Conservation (phyloP, 2,888 invertebrate genomes). For the Drosophila antonietae region DNA sequence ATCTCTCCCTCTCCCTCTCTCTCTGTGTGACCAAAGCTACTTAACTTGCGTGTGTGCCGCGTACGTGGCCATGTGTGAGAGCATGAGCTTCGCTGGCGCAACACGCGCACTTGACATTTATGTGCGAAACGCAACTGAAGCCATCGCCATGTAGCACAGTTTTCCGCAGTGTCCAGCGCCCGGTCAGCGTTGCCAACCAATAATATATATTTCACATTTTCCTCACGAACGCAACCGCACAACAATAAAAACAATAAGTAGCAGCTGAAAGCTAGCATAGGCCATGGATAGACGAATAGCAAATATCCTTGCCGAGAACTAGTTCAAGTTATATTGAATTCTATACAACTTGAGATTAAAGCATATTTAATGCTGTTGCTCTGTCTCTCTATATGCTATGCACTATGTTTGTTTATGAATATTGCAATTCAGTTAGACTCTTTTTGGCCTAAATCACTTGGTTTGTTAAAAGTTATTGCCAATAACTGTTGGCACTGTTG, state of each 20-base stretch:
- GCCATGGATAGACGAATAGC: neutral
- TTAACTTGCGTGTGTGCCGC: conserved; percentile 39
- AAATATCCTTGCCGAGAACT: neutral
- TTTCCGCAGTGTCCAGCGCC: conserved; percentile 9
- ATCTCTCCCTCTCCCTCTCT: neutral
- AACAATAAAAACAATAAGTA: conserved; percentile 27
- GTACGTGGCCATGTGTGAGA: conserved; percentile 55
- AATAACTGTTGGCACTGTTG: too few relatives aligned
- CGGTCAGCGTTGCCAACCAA: conserved; percentile 13
- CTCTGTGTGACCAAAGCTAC: conserved; percentile 22
- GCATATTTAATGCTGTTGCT: too few relatives aligned
- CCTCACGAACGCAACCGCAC: conserved; percentile 54
- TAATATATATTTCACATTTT: conserved; percentile 51
- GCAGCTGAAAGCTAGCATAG: too few relatives aligned
- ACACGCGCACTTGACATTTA: conserved; percentile 76
- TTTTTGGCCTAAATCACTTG: too few relatives aligned
- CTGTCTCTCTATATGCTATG: too few relatives aligned
- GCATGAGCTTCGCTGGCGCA: conserved; percentile 60
- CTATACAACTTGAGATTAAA: too few relatives aligned
- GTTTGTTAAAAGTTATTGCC: too few relatives aligned
- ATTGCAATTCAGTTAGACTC: too few relatives aligned
- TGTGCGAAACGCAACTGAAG: conserved; percentile 67
- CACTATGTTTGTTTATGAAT: too few relatives aligned
- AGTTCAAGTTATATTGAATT: too few relatives aligned
- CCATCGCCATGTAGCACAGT: conserved; percentile 13